phyloP scores from a whole-genome alignment of 2,113 vertebrate genomes.

The Brachirus orientalis region DNA sequence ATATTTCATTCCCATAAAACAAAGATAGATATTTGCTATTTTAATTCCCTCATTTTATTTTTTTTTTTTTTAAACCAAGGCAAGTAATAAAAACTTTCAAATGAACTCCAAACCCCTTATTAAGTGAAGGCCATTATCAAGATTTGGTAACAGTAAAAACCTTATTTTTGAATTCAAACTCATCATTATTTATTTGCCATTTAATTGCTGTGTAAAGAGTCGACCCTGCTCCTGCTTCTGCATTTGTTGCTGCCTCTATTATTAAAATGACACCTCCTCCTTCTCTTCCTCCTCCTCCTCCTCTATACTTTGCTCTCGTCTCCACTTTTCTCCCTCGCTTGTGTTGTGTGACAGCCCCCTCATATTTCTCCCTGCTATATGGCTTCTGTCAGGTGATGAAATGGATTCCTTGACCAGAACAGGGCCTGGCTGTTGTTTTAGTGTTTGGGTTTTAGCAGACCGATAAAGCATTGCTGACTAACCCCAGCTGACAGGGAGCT shows the following conservation, averaged over 20 bases:
- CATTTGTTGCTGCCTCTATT: conserved; percentile 33
- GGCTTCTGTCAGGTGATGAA: conserved; percentile 64
- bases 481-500: conserved; percentile 55
- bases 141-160: conserved; percentile 6
- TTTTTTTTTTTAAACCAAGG: no score
- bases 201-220: conserved; percentile 6
- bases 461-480: conserved; percentile 59
- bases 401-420: conserved; percentile 67
- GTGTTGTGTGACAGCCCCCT: conserved; percentile 13
- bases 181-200: background rate
- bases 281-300: conserved; percentile 4
- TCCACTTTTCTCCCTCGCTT: background rate
- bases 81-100: no score
- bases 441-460: conserved; percentile 64
- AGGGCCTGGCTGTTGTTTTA: conserved; percentile 62
- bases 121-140: background rate
- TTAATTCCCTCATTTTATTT: conserved; percentile 8
- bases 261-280: conserved; percentile 49
- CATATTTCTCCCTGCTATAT: conserved; percentile 60
- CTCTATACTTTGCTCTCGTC: background rate
- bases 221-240: background rate
- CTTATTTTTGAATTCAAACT: conserved; percentile 8
- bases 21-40: conserved; percentile 10
- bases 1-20: no score
- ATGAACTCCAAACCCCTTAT: conserved; percentile 15